Evolutionary conservation across 1,140 invertebrate species (phyloP).

Genomic region (Homarus americanus): DNA sequence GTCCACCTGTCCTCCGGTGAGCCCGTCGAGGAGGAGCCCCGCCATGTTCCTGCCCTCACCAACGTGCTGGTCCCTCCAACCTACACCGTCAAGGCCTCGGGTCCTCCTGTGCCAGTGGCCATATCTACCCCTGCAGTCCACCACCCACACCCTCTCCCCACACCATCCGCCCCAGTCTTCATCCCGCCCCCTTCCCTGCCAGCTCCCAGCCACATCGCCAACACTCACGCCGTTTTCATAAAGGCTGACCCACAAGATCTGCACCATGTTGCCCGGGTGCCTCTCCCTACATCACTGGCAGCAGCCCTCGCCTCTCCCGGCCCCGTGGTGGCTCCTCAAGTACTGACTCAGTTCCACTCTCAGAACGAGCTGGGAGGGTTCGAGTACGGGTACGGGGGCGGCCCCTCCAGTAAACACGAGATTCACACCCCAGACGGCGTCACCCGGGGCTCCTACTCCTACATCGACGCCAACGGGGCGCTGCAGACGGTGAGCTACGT

Average conservation of each 20-base stretch:
- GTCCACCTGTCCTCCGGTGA: neutral
- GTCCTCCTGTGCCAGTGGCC: no score
- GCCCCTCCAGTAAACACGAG: slow-evolving; percentile 84
- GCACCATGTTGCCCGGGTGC: neutral
- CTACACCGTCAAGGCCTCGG: no score
- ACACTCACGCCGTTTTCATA: neutral
- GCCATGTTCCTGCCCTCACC: neutral
- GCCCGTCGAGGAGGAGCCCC: neutral
- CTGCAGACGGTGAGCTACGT: slow-evolving; percentile 82
- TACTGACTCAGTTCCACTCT: slow-evolving; percentile 65
- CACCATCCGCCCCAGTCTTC: no score
- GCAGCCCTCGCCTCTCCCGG: neutral
- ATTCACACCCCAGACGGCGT: slow-evolving; percentile 83
- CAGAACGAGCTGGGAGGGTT: slow-evolving; percentile 75
- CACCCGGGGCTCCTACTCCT: slow-evolving; percentile 83
- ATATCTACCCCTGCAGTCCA: no score
- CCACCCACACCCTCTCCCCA: no score
- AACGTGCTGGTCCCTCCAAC: neutral
- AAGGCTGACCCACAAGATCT: neutral
- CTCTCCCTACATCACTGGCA: neutral
- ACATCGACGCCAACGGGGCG: slow-evolving; percentile 84
- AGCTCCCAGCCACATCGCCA: no score
- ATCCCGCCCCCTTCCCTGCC: no score
- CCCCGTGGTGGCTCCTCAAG: neutral
- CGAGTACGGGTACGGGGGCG: slow-evolving; percentile 79